Percentiles rank a stretch among this genome's conserved stretches.
phyloP scores from a whole-genome alignment of 37 sponge, comb jelly and placozoan genomes.

The Chondrosia reniformis region DNA sequence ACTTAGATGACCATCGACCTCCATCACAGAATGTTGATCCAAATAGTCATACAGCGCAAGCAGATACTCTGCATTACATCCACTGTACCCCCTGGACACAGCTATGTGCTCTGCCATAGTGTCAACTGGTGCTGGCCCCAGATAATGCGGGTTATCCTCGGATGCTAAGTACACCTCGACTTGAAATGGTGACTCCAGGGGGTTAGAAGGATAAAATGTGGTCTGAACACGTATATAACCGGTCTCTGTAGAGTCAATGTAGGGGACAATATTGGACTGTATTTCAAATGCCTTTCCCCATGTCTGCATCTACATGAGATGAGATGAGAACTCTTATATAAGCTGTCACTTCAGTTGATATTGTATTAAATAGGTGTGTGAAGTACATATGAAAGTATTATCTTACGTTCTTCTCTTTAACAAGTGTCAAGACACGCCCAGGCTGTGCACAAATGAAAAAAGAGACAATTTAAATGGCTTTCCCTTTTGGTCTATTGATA shows the following conservation, averaged over 20 bases:
- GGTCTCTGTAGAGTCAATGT: constrained; percentile 75
- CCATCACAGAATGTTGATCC: neutral
- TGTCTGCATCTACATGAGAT: constrained; percentile 31
- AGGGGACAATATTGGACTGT: constrained; percentile 38
- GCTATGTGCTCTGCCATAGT: constrained; percentile 68
- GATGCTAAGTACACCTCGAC: constrained; percentile 83
- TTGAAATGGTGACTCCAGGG: constrained; percentile 22
- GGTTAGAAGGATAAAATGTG: constrained; percentile 57
- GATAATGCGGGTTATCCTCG: constrained; percentile 65
- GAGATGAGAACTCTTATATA: no score
- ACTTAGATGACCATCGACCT: constrained; percentile 45
- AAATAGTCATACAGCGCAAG: constrained; percentile 56
- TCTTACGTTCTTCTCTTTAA: constrained; percentile 54
- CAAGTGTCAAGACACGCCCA: constrained; percentile 90
- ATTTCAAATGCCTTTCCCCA: constrained; percentile 91
- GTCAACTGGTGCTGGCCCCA: constrained; percentile 72
- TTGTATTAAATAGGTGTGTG: neutral
- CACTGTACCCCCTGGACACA: constrained; percentile 65
- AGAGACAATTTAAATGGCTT: no score
- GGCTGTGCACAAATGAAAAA: no score
- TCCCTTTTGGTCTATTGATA: no score
- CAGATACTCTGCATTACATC: constrained; percentile 88
- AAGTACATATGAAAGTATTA: neutral
- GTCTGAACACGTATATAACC: constrained; percentile 71
- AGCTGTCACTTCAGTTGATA: no score